Base-by-base conservation (phyloP, 1,140 invertebrate species). In the Littorina saxatilis region DNA sequence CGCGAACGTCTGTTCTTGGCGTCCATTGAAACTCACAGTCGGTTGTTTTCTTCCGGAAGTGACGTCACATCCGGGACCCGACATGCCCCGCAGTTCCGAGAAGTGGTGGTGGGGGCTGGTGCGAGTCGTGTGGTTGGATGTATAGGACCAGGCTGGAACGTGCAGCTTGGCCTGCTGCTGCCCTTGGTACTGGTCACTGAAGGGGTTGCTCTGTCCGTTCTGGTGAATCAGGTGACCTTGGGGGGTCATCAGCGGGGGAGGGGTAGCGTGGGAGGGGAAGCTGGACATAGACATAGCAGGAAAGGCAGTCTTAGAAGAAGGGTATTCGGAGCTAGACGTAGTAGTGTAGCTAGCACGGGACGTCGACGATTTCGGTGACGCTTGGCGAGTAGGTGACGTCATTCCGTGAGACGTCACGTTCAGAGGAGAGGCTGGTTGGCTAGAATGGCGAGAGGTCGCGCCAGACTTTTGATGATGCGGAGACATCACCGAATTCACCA, bases 181-280 rank as follows among this genome's bases (percentile, higher is more conserved):
- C n/a, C n/a, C n/a, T n/a, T n/a, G 23, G 27, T 39, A 68, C 35
- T 68, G 29, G 27, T 68, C 66, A 5, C 66, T 68, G 32, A 68
- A 39, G 35, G 32, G 35, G 66, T 68, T 39, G 66, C 11, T 37
- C 35, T 68, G 66, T 20, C 35, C 66, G 66, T 68, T 37, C 13
- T 23, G 66, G 23, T 35, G n/a, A 4, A 73, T 2, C 70, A 73
- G 70, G 5, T 73, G 70, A 15, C 70, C 70, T 1, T 73, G 39
- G 15, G 70, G 40, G 7, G 70, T 50, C 70, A 73, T 73, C 23
- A 73, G 70, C 39, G 70, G 70, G 32, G 63, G 63, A 23, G 7
- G 27, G 58, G 58, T 7, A 23, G 27, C 58, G 58, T 61, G 20
- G 58, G 9, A 9, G n/a, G 20, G 7, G 58, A 13, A 29, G 27